Base-by-base conservation (phyloP, 1,140 invertebrate species). In the Thrips palmi region DNA sequence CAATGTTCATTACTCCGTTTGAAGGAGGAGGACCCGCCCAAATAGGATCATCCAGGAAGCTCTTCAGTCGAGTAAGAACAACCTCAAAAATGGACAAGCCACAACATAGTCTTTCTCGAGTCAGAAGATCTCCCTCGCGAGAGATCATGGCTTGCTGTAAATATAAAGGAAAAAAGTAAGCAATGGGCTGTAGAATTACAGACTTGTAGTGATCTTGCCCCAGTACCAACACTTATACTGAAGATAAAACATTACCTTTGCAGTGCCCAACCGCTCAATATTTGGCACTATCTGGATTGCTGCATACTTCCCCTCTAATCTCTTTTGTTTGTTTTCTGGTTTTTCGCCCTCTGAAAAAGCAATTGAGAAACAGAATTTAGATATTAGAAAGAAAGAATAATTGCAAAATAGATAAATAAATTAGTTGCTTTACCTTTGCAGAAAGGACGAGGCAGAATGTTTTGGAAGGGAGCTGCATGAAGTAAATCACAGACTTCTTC, bases 81-180 rank as follows among this genome's bases (percentile, higher is more conserved):
- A 89, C 84, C 57, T 94, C 87, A 64, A 97, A 97, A 53, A 97
- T 87, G 20, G 88, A 93, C 23, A 97, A 61, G n/a, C 92, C 93
- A 61, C 91, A 96, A 56, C 92, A 97, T 1, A 98, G 69, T 1
- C 92, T 68, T 62, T 97, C 93, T 47, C 89, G 71, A 7, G 93
- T 98, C 42, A 97, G 60, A 14, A 97, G 61, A 62, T 97, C 91
- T 15, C 88, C 88, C 59, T 97, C 92, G 32, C 77, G 65, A 0
- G 86, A 79, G 45, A 92, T 80, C 64, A 77, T 71, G 6, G 78
- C 73, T 82, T 92, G 86, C 77, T 84, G 53, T 17, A 60, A 59
- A 8, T 27, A 12, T 7, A 27, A 27, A 27, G 12, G 12, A 8
- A 12, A 27, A 8, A 8, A 27, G 7, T 27, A 27, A 27, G 10